Percentiles rank a stretch among this genome's conserved stretches.
Conservation (phyloP, 2,113 vertebrate genomes). For the Strix uralensis region DNA sequence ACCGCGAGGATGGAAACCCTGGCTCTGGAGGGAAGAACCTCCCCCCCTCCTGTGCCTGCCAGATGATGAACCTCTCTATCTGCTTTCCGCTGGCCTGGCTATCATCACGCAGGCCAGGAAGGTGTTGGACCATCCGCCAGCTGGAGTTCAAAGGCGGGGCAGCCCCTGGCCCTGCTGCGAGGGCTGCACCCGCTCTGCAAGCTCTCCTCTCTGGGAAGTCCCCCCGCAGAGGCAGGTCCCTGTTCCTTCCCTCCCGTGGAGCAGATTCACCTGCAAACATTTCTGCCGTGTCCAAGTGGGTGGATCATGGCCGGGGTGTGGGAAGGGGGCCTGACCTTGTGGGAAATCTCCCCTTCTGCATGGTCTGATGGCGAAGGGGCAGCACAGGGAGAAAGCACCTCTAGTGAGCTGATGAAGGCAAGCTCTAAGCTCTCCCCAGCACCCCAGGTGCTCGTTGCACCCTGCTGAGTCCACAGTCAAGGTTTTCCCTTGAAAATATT, state of each 20-base stretch:
- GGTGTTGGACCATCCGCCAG: background rate
- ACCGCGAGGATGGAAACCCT: background rate
- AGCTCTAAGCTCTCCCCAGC: background rate
- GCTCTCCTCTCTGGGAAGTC: background rate
- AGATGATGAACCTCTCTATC: background rate
- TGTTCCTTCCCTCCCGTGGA: fast-evolving
- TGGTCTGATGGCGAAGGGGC: background rate
- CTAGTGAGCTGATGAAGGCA: background rate
- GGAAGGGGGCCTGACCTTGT: background rate
- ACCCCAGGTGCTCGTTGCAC: fast-evolving
- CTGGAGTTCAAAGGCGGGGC: fast-evolving
- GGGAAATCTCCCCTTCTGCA: background rate
- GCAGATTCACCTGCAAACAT: background rate
- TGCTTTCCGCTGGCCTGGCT: background rate
- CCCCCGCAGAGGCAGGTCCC: background rate
- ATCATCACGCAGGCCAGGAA: fast-evolving
- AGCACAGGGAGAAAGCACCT: background rate
- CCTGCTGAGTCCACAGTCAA: background rate
- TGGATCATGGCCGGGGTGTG: background rate
- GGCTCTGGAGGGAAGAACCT: background rate
- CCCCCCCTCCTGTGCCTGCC: background rate
- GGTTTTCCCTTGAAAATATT: background rate
- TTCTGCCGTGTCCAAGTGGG: background rate
- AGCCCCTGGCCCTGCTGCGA: background rate
- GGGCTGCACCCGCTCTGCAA: fast-evolving